These are phyloP conservation scores for Lutraria lutraria DNA, from an alignment of 2,888 invertebrate genomes.

Conservation along the genomic window DNA sequence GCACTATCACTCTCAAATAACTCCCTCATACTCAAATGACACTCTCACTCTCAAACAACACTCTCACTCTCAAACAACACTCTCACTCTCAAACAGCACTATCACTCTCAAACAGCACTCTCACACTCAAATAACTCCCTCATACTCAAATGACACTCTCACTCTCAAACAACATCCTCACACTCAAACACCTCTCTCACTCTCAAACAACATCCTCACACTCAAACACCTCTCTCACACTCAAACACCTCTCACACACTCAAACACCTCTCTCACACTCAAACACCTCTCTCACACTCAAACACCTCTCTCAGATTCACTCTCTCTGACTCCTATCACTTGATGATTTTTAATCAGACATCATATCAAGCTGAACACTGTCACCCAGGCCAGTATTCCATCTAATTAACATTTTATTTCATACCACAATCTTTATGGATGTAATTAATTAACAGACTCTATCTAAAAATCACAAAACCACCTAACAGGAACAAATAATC, in stretches of 20 bases:
- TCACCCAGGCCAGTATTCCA: conserved; percentile 14
- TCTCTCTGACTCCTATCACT: neutral
- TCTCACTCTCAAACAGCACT: no score
- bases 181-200: neutral
- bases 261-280: neutral
- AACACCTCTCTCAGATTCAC: neutral
- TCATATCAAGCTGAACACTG: conserved; percentile 16
- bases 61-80: no score
- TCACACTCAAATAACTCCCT: no score
- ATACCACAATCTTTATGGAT: conserved; percentile 55
- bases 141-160: neutral
- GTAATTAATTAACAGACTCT: conserved; percentile 58
- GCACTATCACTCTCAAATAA: no score
- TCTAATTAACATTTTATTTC: conserved; percentile 61
- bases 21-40: no score
- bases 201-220: neutral
- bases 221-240: neutral
- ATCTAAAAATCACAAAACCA: conserved; percentile 46
- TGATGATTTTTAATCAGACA: conserved; percentile 28
- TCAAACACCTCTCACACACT: neutral
- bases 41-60: neutral
- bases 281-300: neutral
- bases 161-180: neutral
- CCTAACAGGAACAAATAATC: conserved; percentile 49
- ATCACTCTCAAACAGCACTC: no score